phyloP scores from a whole-genome alignment of 2,113 vertebrate genomes.

The Sula dactylatra region DNA sequence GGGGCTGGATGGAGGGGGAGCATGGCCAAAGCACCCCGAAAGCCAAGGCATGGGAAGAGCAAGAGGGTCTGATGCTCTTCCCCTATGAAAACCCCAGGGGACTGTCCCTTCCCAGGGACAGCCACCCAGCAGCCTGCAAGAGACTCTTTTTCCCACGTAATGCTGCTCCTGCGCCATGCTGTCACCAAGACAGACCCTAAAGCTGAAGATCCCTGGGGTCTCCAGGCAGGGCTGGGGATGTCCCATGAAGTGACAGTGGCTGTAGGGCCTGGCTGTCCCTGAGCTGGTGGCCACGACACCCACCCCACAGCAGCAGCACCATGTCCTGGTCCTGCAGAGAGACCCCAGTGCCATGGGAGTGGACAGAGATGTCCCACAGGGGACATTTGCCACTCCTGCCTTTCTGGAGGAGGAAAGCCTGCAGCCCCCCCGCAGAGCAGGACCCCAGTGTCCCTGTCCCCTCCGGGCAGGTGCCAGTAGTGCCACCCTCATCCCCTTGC shows the following conservation, averaged over 20 bases:
- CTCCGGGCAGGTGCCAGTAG: accelerated
- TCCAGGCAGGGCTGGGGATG: background rate
- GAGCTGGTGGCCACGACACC: background rate
- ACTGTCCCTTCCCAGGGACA: background rate
- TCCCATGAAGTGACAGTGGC: background rate
- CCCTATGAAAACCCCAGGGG: too few species aligned
- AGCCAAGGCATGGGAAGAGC: background rate
- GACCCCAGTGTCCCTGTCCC: accelerated
- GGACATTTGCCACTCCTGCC: too few species aligned
- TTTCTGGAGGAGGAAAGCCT: background rate
- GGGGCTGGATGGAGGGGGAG: too few species aligned
- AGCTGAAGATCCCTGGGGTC: accelerated
- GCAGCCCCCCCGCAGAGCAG: background rate
- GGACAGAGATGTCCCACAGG: background rate
- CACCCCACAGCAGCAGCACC: background rate
- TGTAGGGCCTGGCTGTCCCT: background rate
- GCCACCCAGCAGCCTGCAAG: background rate
- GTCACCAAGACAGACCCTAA: background rate
- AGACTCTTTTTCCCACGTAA: background rate
- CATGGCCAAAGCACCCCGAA: accelerated
- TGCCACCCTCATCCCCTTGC: background rate
- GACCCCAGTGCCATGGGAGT: background rate
- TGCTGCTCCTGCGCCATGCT: accelerated
- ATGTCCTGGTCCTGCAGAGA: background rate
- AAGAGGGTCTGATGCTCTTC: background rate